Evolutionary conservation across 2,113 vertebrate species (phyloP).

Genomic region (Eubucco bourcierii): DNA sequence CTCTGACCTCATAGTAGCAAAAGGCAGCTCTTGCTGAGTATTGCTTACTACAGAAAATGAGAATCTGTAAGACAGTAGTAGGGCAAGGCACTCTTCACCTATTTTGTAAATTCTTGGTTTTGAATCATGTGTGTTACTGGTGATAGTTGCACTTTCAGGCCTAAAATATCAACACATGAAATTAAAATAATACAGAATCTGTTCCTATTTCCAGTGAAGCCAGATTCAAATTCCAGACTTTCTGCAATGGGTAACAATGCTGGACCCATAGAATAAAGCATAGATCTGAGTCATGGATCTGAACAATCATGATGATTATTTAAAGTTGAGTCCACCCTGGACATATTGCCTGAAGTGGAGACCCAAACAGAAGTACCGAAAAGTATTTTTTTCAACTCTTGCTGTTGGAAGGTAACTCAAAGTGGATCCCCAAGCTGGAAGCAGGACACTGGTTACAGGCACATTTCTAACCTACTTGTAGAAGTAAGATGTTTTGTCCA

Average conservation of each 20-base stretch:
- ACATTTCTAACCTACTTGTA: neutral
- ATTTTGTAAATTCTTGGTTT: neutral
- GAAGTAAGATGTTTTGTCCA: neutral
- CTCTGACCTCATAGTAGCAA: neutral
- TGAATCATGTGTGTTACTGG: neutral
- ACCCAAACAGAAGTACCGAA: neutral
- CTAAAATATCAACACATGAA: neutral
- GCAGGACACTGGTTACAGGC: neutral
- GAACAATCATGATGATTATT: neutral
- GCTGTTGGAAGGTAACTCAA: neutral
- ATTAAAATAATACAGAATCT: neutral
- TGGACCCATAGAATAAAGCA: neutral
- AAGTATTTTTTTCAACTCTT: neutral
- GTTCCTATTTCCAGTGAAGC: neutral
- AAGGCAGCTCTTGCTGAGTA: neutral
- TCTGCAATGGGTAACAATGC: neutral
- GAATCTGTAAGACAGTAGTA: neutral
- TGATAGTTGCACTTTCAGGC: neutral
- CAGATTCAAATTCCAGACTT: neutral
- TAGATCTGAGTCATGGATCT: neutral
- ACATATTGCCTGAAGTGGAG: fast-evolving
- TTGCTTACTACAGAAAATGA: neutral
- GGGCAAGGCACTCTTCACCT: neutral
- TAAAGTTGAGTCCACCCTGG: neutral
- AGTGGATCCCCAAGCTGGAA: neutral